Conservation (phyloP, 2,797 vertebrate genomes). For the Liparis tanakae region DNA sequence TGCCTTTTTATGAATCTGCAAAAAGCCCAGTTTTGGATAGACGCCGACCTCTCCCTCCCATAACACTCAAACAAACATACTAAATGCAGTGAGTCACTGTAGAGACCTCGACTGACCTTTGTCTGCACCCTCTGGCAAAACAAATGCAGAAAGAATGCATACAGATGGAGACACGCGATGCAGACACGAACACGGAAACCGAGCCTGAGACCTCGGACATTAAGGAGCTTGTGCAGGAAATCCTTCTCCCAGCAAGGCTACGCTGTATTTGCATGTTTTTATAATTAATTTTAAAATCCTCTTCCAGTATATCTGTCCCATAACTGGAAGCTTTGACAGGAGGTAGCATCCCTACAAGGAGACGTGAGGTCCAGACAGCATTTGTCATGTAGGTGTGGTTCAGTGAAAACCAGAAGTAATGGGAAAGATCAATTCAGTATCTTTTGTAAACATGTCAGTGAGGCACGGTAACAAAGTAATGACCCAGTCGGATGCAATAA, state of each 20-base stretch:
- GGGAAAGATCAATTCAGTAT: neutral
- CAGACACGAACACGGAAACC: neutral
- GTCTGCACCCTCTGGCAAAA: slow-evolving; percentile 29
- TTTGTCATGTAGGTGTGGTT: too few species aligned
- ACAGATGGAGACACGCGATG: slow-evolving; percentile 4
- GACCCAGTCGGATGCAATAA: neutral
- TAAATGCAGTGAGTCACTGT: slow-evolving; percentile 47
- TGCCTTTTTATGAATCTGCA: slow-evolving; percentile 59
- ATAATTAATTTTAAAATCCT: slow-evolving; percentile 29
- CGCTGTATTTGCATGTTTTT: neutral
- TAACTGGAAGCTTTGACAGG: neutral
- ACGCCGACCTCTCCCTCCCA: neutral
- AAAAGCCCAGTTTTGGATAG: slow-evolving; percentile 48
- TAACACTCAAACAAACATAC: slow-evolving; percentile 23
- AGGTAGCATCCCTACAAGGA: too few species aligned
- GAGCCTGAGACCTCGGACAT: neutral
- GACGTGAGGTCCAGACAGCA: too few species aligned
- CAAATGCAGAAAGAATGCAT: slow-evolving; percentile 11
- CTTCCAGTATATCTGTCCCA: slow-evolving; percentile 18
- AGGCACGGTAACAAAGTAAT: neutral
- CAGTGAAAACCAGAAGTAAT: neutral
- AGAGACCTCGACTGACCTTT: slow-evolving; percentile 39
- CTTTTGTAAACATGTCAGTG: neutral
- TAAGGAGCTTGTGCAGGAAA: neutral
- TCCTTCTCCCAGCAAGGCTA: slow-evolving; percentile 3